A percentile compares a stretch with the other conserved stretches of the same genome.
phyloP scores from a whole-genome alignment of 2,113 vertebrate genomes.

The Pteropus alecto region DNA sequence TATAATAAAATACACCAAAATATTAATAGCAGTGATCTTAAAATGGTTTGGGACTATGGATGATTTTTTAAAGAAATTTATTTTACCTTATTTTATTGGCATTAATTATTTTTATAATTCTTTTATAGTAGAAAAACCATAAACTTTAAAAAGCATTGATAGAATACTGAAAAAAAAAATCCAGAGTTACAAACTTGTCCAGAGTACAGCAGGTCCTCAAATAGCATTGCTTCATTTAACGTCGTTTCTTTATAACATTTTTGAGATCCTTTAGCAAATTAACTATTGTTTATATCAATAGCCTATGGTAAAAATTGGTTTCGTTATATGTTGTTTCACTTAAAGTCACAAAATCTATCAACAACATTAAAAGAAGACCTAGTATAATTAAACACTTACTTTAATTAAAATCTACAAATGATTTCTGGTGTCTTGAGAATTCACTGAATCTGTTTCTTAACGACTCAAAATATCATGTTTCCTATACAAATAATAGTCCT shows the following conservation, averaged over 20 bases:
- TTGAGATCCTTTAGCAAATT: background rate
- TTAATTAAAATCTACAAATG: background rate
- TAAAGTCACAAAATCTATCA: background rate
- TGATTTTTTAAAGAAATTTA: background rate
- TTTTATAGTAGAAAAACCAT: background rate
- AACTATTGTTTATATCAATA: background rate
- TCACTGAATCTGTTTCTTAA: background rate
- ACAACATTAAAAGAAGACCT: background rate
- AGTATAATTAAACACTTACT: background rate
- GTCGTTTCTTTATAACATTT: background rate
- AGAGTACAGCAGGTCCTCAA: background rate
- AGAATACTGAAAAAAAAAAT: background rate
- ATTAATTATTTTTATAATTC: conserved; percentile 3
- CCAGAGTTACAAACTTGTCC: background rate
- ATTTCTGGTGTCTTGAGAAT: background rate
- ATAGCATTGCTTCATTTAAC: background rate
- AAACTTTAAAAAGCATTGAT: background rate
- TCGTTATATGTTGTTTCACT: background rate
- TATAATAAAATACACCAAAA: background rate
- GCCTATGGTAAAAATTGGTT: background rate
- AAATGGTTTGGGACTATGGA: background rate
- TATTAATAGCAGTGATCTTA: background rate
- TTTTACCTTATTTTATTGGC: background rate
- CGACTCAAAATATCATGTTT: background rate
- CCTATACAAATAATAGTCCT: background rate